A percentile compares a stretch with the other conserved stretches of the same genome.
Evolutionary conservation across 2,888 invertebrate species (phyloP).

Genomic region (Aradus depressus): DNA sequence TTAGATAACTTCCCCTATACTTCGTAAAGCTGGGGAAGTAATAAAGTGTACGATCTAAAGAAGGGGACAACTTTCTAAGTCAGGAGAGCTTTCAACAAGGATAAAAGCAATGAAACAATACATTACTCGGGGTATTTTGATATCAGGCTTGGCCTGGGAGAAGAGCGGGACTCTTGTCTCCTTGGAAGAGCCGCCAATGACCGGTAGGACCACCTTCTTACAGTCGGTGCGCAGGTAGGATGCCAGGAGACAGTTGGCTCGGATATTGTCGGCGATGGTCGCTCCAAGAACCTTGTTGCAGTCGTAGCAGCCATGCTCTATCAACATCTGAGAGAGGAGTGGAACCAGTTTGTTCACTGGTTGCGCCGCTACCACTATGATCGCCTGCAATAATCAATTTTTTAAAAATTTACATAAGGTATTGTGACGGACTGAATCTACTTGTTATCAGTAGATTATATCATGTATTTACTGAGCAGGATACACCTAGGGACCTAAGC

Average conservation of each 20-base stretch:
- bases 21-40: too few species aligned
- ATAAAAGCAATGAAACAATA: background rate
- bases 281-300: slow-evolving; percentile 23
- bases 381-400: slow-evolving; percentile 25
- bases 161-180: slow-evolving; percentile 65
- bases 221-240: slow-evolving; percentile 15
- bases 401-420: too few species aligned
- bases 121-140: slow-evolving; percentile 1
- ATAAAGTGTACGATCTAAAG: too few species aligned
- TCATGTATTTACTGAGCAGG: too few species aligned
- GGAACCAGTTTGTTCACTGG: slow-evolving; percentile 24
- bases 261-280: slow-evolving; percentile 18
- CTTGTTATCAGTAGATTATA: background rate
- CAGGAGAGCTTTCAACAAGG: background rate
- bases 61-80: background rate
- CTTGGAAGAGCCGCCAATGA: slow-evolving; percentile 65
- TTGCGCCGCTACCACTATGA: slow-evolving; percentile 22
- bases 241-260: slow-evolving; percentile 21
- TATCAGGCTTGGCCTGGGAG: slow-evolving; percentile 52
- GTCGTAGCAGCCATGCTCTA: slow-evolving; percentile 18
- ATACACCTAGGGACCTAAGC: too few species aligned
- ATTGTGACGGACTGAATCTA: background rate
- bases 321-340: slow-evolving; percentile 17
- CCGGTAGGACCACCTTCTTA: slow-evolving; percentile 44
- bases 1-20: too few species aligned